phyloP scores from a whole-genome alignment of 2,797 vertebrate species.

The Sebastes kiyomatsui region DNA sequence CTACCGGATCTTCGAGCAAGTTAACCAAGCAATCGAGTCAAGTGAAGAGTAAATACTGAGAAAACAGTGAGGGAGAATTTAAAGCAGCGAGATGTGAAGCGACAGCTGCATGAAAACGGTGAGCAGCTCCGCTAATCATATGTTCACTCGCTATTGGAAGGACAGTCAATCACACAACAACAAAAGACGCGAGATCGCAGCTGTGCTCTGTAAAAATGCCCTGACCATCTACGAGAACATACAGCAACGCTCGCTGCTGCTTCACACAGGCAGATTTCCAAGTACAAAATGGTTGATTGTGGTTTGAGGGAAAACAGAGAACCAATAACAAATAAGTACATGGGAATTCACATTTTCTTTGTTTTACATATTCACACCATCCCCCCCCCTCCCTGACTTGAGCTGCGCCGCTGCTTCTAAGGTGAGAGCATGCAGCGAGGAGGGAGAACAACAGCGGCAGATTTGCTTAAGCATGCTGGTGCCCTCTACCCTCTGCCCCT shows the following conservation, averaged over 20 bases:
- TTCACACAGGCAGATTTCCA: slow-evolving; percentile 76
- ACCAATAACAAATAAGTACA: slow-evolving; percentile 81
- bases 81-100: slow-evolving; percentile 49
- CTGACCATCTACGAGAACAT: slow-evolving; percentile 72
- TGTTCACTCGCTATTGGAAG: slow-evolving; percentile 72
- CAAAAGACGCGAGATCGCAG: slow-evolving; percentile 69
- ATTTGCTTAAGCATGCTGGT: slow-evolving; percentile 85
- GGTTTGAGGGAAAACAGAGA: slow-evolving; percentile 80
- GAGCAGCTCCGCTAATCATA: slow-evolving; percentile 71
- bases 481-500: slow-evolving; percentile 85
- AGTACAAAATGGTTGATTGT: slow-evolving; percentile 79
- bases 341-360: slow-evolving; percentile 81
- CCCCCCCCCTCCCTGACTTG: slow-evolving; percentile 44
- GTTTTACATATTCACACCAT: slow-evolving; percentile 82
- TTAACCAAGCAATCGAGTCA: slow-evolving; percentile 42
- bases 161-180: slow-evolving; percentile 75
- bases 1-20: slow-evolving; percentile 16
- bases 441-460: slow-evolving; percentile 77
- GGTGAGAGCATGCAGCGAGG: slow-evolving; percentile 77
- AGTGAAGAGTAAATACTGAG: slow-evolving; percentile 21
- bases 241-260: slow-evolving; percentile 60
- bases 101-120: slow-evolving; percentile 69
- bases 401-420: slow-evolving; percentile 75
- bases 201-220: slow-evolving; percentile 74
- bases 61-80: slow-evolving; percentile 34